phyloP scores from a whole-genome alignment of 2,888 invertebrate genomes.

The Oscheius sp. region DNA sequence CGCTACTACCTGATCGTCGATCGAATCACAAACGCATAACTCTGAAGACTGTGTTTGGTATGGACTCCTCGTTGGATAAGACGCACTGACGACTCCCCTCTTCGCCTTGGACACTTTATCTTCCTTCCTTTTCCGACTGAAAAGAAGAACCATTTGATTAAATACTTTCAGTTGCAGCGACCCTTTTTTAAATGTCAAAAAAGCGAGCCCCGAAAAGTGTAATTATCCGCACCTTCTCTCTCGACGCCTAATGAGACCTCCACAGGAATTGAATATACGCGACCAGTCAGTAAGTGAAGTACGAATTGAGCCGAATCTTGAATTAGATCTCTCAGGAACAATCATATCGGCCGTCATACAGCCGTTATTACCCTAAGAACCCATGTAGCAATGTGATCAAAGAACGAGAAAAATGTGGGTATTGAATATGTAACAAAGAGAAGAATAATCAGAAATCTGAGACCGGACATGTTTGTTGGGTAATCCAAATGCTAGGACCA shows the following conservation, averaged over 20 bases:
- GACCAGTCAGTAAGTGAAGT: slow-evolving; percentile 53
- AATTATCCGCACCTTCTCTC: slow-evolving; percentile 36
- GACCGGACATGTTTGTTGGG: slow-evolving; percentile 1
- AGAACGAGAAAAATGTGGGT: not conserved
- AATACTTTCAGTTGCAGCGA: not conserved
- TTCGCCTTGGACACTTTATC: slow-evolving; percentile 36
- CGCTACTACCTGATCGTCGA: slow-evolving; percentile 59
- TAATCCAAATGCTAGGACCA: not conserved
- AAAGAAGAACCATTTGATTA: slow-evolving; percentile 21
- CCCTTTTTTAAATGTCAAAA: not conserved
- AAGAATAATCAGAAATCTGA: slow-evolving; percentile 10
- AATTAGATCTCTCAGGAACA: slow-evolving; percentile 12
- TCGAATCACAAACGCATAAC: slow-evolving; percentile 66
- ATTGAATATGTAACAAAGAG: slow-evolving; percentile 3
- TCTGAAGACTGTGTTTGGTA: slow-evolving; percentile 39
- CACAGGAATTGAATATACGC: slow-evolving; percentile 54
- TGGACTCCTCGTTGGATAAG: slow-evolving; percentile 11
- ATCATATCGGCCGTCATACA: slow-evolving; percentile 26
- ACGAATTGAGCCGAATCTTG: slow-evolving; percentile 38
- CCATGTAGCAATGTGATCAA: not conserved
- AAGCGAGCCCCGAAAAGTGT: slow-evolving; percentile 9
- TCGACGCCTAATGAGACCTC: slow-evolving; percentile 55
- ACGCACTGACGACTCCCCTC: slow-evolving; percentile 27
- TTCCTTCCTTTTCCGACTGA: slow-evolving; percentile 56
- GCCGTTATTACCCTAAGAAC: slow-evolving; percentile 10